phyloP scores from a whole-genome alignment of 2,797 vertebrate species.

The Somateria mollissima region DNA sequence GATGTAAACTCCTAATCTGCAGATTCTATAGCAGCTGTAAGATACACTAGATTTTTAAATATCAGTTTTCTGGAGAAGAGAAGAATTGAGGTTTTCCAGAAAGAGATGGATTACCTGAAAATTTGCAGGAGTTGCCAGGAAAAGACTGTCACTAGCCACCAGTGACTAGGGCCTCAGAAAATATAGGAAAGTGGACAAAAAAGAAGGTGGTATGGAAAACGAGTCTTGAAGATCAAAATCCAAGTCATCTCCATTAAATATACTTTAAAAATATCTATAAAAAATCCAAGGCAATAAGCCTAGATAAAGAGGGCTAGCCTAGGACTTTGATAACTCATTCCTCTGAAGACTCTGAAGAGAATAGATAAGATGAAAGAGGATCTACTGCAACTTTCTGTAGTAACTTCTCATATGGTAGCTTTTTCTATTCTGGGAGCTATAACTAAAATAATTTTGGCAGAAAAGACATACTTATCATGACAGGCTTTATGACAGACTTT shows the following conservation, averaged over 20 bases:
- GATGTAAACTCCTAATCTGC: not conserved
- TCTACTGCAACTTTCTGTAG: not conserved
- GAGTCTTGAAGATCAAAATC: not conserved
- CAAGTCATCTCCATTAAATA: not conserved
- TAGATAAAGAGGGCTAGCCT: not conserved
- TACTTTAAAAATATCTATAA: not conserved
- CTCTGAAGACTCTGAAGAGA: not conserved
- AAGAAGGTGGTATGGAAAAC: not conserved
- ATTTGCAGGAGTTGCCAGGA: not conserved
- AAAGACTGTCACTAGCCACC: not conserved
- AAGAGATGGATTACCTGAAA: not conserved
- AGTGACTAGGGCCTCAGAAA: not conserved
- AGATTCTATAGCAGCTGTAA: not conserved
- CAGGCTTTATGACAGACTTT: slow-evolving; percentile 30
- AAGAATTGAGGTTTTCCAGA: not conserved
- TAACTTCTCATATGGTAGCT: not conserved
- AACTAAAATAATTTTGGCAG: slow-evolving; percentile 33
- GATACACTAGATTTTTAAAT: not conserved
- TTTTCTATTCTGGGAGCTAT: slow-evolving; percentile 18
- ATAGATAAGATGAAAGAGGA: not conserved
- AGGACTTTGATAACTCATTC: not conserved
- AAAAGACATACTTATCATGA: slow-evolving; percentile 4
- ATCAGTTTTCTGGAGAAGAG: not conserved
- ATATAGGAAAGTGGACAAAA: not conserved
- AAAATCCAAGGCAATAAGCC: not conserved